Conservation (phyloP, 2,797 vertebrate genomes). For the Microctenopoma lineatum region DNA sequence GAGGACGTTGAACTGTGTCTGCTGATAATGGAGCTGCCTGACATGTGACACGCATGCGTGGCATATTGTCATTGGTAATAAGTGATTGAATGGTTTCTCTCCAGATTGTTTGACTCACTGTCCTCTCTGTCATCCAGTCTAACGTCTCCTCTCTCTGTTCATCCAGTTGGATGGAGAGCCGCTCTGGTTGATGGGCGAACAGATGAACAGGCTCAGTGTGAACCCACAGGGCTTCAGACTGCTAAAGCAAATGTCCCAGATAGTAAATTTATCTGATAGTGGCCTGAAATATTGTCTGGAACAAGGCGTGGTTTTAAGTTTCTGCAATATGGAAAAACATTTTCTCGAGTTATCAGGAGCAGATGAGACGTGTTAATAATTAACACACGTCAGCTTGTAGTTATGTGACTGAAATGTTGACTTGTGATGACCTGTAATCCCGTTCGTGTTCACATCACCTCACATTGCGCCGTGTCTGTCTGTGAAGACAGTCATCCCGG, state of each 20-base stretch:
- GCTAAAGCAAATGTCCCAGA: slow-evolving; percentile 24
- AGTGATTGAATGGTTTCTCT: no score
- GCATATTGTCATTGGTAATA: no score
- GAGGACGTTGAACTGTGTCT: no score
- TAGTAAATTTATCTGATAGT: slow-evolving; percentile 8
- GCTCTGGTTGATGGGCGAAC: slow-evolving; percentile 1
- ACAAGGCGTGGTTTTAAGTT: background rate
- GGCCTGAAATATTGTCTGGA: slow-evolving; percentile 5
- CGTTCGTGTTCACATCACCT: no score
- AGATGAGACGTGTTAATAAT: background rate
- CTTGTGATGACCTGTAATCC: no score
- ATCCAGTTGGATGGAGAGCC: background rate
- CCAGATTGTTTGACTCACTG: no score
- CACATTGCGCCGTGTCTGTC: no score
- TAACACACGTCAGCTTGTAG: no score
- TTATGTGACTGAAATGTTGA: no score
- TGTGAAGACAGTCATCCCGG: no score
- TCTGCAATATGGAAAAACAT: background rate
- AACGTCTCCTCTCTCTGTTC: background rate
- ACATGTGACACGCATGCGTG: no score
- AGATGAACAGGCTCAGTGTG: slow-evolving; percentile 20
- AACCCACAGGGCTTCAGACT: slow-evolving; percentile 2
- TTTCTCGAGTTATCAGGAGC: background rate
- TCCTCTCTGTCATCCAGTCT: background rate
- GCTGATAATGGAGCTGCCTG: no score